These are phyloP conservation scores for Cinara cedri DNA, from an alignment of 2,888 invertebrate species.

Conservation along the genomic window DNA sequence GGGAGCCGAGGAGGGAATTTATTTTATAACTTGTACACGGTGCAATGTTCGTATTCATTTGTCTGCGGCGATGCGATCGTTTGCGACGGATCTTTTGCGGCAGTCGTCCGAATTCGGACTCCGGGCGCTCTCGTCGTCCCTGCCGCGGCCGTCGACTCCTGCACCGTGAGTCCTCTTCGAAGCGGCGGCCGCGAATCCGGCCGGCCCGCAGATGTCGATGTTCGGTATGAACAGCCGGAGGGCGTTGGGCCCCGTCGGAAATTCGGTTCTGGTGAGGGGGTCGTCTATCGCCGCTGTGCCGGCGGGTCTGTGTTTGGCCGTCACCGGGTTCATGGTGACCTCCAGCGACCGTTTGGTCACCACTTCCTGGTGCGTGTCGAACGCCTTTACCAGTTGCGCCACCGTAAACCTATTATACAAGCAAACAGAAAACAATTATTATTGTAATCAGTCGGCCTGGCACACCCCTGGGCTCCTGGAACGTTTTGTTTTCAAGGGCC, in stretches of 20 bases:
- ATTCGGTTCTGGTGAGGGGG: conserved; percentile 59
- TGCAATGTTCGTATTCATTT: neutral
- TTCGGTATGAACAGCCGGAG: conserved; percentile 65
- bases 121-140: conserved; percentile 35
- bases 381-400: conserved; percentile 65
- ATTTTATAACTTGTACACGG: no score
- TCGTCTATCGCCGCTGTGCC: neutral
- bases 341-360: conserved; percentile 64
- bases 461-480: no score
- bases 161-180: conserved; percentile 28
- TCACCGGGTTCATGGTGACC: conserved; percentile 63
- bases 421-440: no score
- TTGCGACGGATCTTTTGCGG: conserved; percentile 28
- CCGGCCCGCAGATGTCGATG: conserved; percentile 61
- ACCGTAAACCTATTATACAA: conserved; percentile 64
- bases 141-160: no score
- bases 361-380: conserved; percentile 65
- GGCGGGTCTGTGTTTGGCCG: neutral
- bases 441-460: no score
- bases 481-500: neutral
- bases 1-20: no score
- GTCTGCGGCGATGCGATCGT: no score
- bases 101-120: conserved; percentile 51
- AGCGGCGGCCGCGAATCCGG: neutral
- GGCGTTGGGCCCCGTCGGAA: conserved; percentile 65